Evolutionary conservation across 2,797 vertebrate species (phyloP).

Genomic region (Ptychadena robeensis): DNA sequence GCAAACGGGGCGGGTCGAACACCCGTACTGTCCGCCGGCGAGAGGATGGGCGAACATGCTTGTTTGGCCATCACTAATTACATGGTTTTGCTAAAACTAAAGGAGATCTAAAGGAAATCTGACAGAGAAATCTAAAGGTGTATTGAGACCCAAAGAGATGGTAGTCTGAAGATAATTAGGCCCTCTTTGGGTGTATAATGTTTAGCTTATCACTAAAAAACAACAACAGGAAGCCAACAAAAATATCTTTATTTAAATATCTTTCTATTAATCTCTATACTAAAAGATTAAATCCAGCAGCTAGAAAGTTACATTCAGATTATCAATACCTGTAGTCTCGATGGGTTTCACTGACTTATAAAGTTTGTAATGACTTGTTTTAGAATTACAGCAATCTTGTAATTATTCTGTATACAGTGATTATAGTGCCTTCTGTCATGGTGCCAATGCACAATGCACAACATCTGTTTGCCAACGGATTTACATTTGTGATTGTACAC

Average conservation of each 20-base stretch:
- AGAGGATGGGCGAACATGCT: no score
- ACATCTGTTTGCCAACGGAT: neutral
- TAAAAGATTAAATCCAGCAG: neutral
- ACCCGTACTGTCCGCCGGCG: no score
- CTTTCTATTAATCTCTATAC: neutral
- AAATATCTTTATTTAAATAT: neutral
- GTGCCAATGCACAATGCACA: slow-evolving; percentile 12
- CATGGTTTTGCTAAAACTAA: no score
- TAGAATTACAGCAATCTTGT: neutral
- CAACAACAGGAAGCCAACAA: neutral
- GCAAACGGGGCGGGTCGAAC: no score
- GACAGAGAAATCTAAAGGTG: no score
- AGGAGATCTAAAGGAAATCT: no score
- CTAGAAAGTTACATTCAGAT: neutral
- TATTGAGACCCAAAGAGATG: no score
- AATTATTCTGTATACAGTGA: neutral
- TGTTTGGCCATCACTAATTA: no score
- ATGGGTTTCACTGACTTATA: neutral
- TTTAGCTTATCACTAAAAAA: neutral
- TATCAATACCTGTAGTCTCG: neutral
- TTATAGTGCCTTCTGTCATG: neutral
- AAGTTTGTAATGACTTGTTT: slow-evolving; percentile 1
- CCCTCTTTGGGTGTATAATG: neutral
- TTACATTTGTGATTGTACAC: slow-evolving; percentile 12
- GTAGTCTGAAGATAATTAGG: neutral